phyloP scores from a whole-genome alignment of 2,113 vertebrate genomes.

The Nasalis larvatus region DNA sequence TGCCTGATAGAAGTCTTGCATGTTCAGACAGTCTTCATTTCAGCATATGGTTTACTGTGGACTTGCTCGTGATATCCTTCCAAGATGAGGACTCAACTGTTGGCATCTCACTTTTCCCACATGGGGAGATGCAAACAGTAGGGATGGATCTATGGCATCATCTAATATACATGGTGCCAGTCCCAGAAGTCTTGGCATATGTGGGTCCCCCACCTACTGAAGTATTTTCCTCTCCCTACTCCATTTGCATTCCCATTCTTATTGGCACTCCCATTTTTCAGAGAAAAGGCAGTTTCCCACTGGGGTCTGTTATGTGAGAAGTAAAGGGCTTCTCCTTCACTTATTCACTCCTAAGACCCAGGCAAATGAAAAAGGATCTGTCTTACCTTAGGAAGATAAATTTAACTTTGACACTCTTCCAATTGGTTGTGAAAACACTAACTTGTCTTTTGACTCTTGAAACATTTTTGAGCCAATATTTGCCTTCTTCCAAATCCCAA shows the following conservation, averaged over 20 bases:
- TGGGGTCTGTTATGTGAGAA: not conserved
- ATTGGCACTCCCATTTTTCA: not conserved
- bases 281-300: not conserved
- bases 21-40: not conserved
- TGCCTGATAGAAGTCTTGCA: not conserved
- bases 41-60: accelerated
- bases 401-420: not conserved
- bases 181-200: not conserved
- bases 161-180: not conserved
- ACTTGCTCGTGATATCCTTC: not conserved
- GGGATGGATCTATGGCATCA: not conserved
- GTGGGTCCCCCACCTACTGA: not conserved
- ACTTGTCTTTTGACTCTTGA: not conserved
- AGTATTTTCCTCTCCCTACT: too few relatives aligned
- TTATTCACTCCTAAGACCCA: not conserved
- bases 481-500: not conserved
- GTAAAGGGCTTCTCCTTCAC: not conserved
- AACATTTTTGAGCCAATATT: not conserved
- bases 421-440: not conserved
- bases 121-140: not conserved
- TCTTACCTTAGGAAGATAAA: not conserved
- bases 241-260: not conserved
- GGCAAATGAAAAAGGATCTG: not conserved
- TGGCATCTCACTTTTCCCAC: not conserved
- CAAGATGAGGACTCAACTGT: not conserved